Percentiles rank a stretch among this genome's conserved stretches.
phyloP scores from a whole-genome alignment of 2,888 invertebrate species.

The Mantis religiosa region DNA sequence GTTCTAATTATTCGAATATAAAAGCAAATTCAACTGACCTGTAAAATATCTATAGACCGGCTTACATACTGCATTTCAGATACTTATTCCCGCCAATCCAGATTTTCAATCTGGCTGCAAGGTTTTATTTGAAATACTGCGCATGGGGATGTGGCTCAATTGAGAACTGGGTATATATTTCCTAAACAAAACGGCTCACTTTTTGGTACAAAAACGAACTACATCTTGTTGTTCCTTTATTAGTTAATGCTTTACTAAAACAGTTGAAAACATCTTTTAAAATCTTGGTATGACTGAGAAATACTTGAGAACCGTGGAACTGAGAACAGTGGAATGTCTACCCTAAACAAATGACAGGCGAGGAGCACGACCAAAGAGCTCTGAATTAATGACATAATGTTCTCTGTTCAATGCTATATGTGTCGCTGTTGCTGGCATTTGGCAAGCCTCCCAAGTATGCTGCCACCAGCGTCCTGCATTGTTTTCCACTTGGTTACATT shows the following conservation, averaged over 20 bases:
- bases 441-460: not conserved
- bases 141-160: not conserved
- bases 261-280: not conserved
- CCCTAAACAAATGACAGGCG: too few relatives aligned
- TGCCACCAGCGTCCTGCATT: not conserved
- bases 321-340: too few relatives aligned
- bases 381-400: too few relatives aligned
- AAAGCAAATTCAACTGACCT: not conserved
- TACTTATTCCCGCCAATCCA: not conserved
- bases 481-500: conserved; percentile 12
- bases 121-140: not conserved
- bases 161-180: not conserved
- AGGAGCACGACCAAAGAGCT: too few relatives aligned
- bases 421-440: not conserved
- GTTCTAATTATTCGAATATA: not conserved
- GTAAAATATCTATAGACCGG: not conserved
- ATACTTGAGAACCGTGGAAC: too few relatives aligned
- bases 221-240: not conserved
- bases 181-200: not conserved
- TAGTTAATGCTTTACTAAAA: not conserved
- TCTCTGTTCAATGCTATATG: not conserved
- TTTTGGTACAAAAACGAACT: not conserved
- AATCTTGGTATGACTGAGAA: too few relatives aligned
- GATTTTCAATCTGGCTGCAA: not conserved
- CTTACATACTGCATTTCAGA: not conserved